Evolutionary conservation across 2,797 vertebrate species (phyloP).

Genomic region (Pangasius sanitwongsei): DNA sequence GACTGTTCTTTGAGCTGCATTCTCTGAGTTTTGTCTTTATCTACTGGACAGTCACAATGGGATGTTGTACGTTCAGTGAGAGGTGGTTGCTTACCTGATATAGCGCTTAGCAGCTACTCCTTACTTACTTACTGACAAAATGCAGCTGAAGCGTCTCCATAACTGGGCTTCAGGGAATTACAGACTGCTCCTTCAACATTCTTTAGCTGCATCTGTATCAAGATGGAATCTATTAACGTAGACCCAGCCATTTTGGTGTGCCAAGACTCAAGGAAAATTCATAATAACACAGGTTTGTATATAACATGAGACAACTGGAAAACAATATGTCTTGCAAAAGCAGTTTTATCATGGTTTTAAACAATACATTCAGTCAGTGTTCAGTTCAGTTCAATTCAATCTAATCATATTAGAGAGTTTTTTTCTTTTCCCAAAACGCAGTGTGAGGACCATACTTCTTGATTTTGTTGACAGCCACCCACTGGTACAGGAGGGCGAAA

Average conservation of each 20-base stretch:
- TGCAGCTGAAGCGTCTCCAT: neutral
- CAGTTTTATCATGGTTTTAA: neutral
- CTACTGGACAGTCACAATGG: neutral
- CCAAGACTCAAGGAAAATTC: neutral
- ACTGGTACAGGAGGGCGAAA: neutral
- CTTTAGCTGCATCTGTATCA: neutral
- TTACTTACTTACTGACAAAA: neutral
- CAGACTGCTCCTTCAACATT: neutral
- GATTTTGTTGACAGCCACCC: neutral
- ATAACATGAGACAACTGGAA: neutral
- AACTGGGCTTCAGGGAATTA: neutral
- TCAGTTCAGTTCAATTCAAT: neutral
- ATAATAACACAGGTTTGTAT: neutral
- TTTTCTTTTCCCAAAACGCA: neutral
- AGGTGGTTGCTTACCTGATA: neutral
- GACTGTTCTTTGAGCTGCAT: neutral
- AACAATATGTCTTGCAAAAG: neutral
- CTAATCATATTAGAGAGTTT: neutral
- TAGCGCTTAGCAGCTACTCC: neutral
- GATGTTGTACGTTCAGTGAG: neutral
- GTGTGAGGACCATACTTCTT: neutral
- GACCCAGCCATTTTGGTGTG: neutral
- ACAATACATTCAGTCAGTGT: neutral
- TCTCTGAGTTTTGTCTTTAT: neutral
- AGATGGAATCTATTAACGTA: neutral